Percentiles rank a stretch among this genome's conserved stretches.
phyloP scores from a whole-genome alignment of 1,140 invertebrate species.

The Contarinia nasturtii region DNA sequence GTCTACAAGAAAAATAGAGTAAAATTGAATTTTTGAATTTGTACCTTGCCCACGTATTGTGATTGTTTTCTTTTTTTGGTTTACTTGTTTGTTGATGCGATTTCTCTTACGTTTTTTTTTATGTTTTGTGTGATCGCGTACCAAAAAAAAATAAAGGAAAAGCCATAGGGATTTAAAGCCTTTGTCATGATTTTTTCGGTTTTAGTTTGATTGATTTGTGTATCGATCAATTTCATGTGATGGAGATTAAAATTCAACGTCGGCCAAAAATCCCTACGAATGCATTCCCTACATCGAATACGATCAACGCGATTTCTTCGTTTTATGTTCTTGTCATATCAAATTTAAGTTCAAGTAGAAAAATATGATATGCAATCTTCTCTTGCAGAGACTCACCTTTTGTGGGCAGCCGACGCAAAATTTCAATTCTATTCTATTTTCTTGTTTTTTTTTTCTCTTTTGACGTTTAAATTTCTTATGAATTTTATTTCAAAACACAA shows the following conservation, averaged over 20 bases:
- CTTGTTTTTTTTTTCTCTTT: not conserved
- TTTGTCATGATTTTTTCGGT: not conserved
- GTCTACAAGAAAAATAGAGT: conserved; percentile 2
- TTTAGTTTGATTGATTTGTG: too few species aligned
- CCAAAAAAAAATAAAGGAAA: conserved; percentile 1
- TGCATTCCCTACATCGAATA: conserved; percentile 14
- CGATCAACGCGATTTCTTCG: not conserved
- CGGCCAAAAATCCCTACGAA: conserved; percentile 25
- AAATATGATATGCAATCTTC: not conserved
- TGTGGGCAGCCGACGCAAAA: not conserved
- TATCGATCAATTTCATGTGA: not conserved
- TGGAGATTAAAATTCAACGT: conserved; percentile 13
- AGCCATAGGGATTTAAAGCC: conserved; percentile 3
- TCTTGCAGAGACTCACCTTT: not conserved
- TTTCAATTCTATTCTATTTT: not conserved
- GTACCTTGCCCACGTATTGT: not conserved
- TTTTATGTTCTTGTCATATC: not conserved
- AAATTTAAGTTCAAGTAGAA: not conserved
- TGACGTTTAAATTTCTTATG: conserved; percentile 6
- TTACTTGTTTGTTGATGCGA: not conserved
- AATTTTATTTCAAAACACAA: not conserved
- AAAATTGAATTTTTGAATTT: conserved; percentile 1
- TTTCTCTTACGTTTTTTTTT: too few species aligned
- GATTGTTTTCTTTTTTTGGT: not conserved
- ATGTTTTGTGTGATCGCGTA: too few species aligned